phyloP scores from a whole-genome alignment of 1,140 invertebrate genomes.

The Cryptotermes secundus region DNA sequence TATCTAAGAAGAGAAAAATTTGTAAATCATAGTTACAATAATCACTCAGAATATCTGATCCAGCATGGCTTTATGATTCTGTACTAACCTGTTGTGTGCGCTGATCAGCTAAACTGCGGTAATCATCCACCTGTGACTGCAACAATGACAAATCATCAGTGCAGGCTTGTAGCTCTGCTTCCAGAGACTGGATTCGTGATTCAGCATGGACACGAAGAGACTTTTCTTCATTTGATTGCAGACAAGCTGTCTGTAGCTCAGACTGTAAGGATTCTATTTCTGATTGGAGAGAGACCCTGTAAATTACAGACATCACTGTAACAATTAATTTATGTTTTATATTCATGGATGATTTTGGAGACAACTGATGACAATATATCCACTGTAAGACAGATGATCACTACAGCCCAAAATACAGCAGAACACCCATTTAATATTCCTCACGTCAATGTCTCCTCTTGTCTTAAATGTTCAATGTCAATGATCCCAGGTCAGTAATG shows the following conservation, averaged over 20 bases:
- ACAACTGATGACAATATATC: too few species aligned
- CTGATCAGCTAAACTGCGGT: constrained; percentile 47
- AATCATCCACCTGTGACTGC: constrained; percentile 46
- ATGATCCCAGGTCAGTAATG: too few species aligned
- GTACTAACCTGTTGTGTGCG: constrained; percentile 44
- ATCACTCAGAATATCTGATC: neutral
- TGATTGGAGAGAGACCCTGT: constrained; percentile 24
- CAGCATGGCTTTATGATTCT: neutral
- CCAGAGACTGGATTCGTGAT: constrained; percentile 51
- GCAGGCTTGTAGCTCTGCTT: constrained; percentile 50
- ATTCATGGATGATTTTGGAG: too few species aligned
- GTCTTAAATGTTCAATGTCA: too few species aligned
- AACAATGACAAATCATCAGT: constrained; percentile 41
- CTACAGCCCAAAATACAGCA: too few species aligned
- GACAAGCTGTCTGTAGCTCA: constrained; percentile 43
- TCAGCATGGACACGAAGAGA: constrained; percentile 57
- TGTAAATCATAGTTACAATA: neutral
- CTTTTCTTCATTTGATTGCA: constrained; percentile 53
- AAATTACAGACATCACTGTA: too few species aligned
- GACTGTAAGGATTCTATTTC: constrained; percentile 40
- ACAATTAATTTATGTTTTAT: too few species aligned
- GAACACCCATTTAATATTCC: too few species aligned
- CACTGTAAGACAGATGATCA: too few species aligned
- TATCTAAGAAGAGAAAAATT: constrained; percentile 31
- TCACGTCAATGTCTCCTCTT: too few species aligned